These are phyloP conservation scores for Furcifer pardalis DNA, from an alignment of 2,797 vertebrate genomes.

Conservation along the genomic window DNA sequence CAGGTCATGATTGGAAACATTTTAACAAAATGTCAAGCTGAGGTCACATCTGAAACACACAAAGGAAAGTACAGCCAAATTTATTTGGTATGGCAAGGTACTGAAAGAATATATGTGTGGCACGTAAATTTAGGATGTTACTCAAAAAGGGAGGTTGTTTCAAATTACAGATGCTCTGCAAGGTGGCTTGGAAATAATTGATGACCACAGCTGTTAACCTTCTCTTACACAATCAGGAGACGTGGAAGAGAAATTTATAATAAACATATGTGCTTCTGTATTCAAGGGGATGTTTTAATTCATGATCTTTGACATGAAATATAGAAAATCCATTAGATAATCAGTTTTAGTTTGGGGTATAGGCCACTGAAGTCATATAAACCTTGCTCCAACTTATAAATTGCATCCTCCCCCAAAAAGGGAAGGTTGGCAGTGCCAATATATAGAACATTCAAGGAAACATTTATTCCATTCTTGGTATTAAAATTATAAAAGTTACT, in stretches of 20 bases:
- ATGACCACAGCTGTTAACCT: slow-evolving; percentile 39
- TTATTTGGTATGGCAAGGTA: slow-evolving; percentile 42
- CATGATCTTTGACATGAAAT: slow-evolving; percentile 50
- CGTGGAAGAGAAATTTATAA: slow-evolving; percentile 39
- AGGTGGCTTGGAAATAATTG: slow-evolving; percentile 47
- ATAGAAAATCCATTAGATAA: slow-evolving; percentile 43
- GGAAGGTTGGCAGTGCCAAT: slow-evolving; percentile 62
- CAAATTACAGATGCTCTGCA: slow-evolving; percentile 27
- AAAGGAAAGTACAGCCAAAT: slow-evolving; percentile 51
- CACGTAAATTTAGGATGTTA: slow-evolving; percentile 40
- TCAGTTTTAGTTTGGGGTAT: slow-evolving; percentile 57
- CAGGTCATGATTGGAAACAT: slow-evolving; percentile 43
- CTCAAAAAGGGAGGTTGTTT: slow-evolving; percentile 50
- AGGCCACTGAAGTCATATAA: slow-evolving; percentile 59
- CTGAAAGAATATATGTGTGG: slow-evolving; percentile 39
- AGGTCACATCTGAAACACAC: slow-evolving; percentile 63
- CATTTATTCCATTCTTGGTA: slow-evolving; percentile 69
- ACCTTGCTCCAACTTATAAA: slow-evolving; percentile 49
- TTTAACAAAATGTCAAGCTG: slow-evolving; percentile 61
- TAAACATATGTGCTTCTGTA: slow-evolving; percentile 43
- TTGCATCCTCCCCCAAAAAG: slow-evolving; percentile 44
- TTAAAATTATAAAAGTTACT: slow-evolving; percentile 80
- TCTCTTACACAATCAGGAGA: slow-evolving; percentile 49
- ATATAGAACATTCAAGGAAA: slow-evolving; percentile 71
- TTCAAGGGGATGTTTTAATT: slow-evolving; percentile 54